Conservation (phyloP, 2,888 invertebrate species). For the Exocentrus adspersus region DNA sequence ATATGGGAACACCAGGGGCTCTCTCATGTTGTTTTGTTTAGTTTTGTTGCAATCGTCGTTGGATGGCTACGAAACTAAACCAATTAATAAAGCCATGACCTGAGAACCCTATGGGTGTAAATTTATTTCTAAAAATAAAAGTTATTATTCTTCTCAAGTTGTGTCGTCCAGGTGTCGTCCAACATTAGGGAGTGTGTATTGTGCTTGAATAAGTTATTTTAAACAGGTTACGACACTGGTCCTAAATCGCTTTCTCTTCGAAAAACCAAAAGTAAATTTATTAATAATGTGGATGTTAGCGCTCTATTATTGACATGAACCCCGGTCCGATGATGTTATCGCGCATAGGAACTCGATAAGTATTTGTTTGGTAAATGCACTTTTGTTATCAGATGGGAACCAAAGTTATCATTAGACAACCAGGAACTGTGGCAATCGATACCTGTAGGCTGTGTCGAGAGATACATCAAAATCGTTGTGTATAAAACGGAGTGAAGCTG, state of each 20-base stretch:
- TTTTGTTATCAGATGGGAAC: constrained; percentile 48
- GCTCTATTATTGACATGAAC: constrained; percentile 27
- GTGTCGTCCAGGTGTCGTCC: no score
- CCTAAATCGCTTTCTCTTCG: not conserved
- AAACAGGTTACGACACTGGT: no score
- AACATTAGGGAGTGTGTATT: no score
- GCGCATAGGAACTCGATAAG: constrained; percentile 42
- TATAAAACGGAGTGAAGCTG: constrained; percentile 44
- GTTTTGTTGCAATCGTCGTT: no score
- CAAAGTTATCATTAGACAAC: constrained; percentile 48
- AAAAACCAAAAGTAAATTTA: not conserved
- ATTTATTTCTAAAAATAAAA: no score
- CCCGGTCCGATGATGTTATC: constrained; percentile 36
- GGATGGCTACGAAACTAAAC: no score
- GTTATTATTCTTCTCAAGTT: no score
- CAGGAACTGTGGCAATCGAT: constrained; percentile 52
- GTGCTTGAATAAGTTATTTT: no score
- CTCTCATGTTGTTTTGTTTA: constrained; percentile 4
- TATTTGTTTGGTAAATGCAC: constrained; percentile 46
- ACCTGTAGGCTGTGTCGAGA: constrained; percentile 51
- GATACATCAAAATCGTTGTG: constrained; percentile 53
- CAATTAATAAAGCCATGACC: no score
- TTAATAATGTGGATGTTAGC: no score
- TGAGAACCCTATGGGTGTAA: no score
- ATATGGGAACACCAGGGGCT: constrained; percentile 40